A percentile compares a stretch with the other conserved stretches of the same genome.
These are phyloP conservation scores for Triplophysa bombifrons DNA, from an alignment of 2,797 vertebrate species.

Conservation along the genomic window DNA sequence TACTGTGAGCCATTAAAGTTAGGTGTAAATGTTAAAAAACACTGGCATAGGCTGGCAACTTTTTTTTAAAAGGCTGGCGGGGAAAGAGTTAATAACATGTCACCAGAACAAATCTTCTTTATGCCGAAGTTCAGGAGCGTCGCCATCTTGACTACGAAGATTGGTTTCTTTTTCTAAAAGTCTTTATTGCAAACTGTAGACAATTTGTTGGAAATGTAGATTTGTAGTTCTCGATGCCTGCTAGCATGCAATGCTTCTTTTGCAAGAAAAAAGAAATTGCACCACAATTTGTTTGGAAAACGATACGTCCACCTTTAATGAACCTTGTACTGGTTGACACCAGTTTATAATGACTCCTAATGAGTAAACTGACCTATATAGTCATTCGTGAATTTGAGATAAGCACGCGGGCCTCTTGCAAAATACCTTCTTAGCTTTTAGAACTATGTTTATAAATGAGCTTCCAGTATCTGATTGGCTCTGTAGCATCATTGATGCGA, in stretches of 20 bases:
- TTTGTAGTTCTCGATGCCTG: not conserved
- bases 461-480: constrained; percentile 21
- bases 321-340: constrained; percentile 11
- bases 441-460: constrained; percentile 6
- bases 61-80: no score
- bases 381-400: not conserved
- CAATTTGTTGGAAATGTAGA: constrained; percentile 13
- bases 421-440: constrained; percentile 24
- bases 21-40: no score
- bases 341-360: constrained; percentile 16
- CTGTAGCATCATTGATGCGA: not conserved
- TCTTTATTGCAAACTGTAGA: constrained; percentile 12
- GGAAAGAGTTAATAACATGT: constrained; percentile 33
- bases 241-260: not conserved
- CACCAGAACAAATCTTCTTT: constrained; percentile 35
- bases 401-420: constrained; percentile 20
- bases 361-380: constrained; percentile 9
- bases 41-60: no score
- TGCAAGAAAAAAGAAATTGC: not conserved
- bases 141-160: constrained; percentile 45
- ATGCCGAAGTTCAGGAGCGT: constrained; percentile 32
- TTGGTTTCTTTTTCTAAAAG: constrained; percentile 39
- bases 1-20: no score
- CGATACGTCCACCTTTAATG: constrained; percentile 8
- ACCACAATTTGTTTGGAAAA: not conserved